Conservation (phyloP, 1,140 invertebrate genomes). For the Euura saliciscinereae region DNA sequence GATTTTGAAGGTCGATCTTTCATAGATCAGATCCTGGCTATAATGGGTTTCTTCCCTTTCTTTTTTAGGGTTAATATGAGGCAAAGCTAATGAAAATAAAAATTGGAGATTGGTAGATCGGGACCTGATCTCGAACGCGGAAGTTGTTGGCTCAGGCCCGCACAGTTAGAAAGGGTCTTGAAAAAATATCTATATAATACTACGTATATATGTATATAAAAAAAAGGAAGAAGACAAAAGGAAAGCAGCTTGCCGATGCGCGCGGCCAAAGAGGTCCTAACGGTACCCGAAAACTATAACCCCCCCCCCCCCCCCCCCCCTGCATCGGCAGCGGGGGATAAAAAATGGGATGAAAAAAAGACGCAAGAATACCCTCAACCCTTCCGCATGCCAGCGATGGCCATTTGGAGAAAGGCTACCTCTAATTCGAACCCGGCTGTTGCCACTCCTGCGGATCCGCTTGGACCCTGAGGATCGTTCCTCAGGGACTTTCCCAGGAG, state of each 20-base stretch:
- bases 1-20: no score
- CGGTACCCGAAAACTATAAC: slow-evolving; percentile 41
- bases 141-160: background rate
- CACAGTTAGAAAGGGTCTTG: slow-evolving; percentile 1
- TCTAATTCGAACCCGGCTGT: background rate
- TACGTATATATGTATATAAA: background rate
- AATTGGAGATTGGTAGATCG: background rate
- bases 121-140: background rate
- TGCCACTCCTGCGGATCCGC: slow-evolving; percentile 2
- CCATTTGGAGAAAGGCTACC: slow-evolving; percentile 36
- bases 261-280: slow-evolving; percentile 32
- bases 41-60: slow-evolving; percentile 5
- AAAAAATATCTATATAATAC: background rate
- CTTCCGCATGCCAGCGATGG: slow-evolving; percentile 43
- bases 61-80: background rate
- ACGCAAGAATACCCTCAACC: slow-evolving; percentile 35
- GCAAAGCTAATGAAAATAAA: background rate
- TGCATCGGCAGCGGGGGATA: slow-evolving; percentile 22
- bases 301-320: slow-evolving; percentile 21
- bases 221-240: slow-evolving; percentile 2
- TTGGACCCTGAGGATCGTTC: background rate
- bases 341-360: slow-evolving; percentile 31
- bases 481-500: background rate
- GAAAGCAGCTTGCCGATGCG: slow-evolving; percentile 40
- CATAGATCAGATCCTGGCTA: background rate